These are phyloP conservation scores for Ceratoteleas bidentatus DNA, from an alignment of 1,140 invertebrate species.

Conservation along the genomic window DNA sequence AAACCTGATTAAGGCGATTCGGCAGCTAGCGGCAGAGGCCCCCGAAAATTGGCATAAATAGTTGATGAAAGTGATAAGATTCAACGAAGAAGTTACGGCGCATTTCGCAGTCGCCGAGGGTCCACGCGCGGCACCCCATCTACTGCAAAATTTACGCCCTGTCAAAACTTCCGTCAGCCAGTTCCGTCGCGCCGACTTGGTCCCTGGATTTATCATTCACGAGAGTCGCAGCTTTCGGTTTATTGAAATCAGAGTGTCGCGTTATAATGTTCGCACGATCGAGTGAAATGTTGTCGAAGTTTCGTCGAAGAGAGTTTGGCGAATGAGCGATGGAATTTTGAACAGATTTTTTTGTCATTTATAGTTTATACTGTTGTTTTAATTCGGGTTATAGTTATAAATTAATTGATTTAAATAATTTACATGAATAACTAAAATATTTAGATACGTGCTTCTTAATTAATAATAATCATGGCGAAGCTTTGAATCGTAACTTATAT, in stretches of 20 bases:
- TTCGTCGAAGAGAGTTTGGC: too few relatives aligned
- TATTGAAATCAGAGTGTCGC: neutral
- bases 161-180: conserved; percentile 55
- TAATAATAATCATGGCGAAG: too few relatives aligned
- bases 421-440: too few relatives aligned
- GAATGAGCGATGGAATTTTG: too few relatives aligned
- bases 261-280: conserved; percentile 21
- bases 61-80: conserved; percentile 47
- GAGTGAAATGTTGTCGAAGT: neutral
- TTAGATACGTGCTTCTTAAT: too few relatives aligned
- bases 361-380: too few relatives aligned
- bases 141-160: conserved; percentile 47
- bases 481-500: too few relatives aligned
- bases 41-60: conserved; percentile 43
- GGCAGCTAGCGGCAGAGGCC: conserved; percentile 8
- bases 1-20: conserved; percentile 15
- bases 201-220: conserved; percentile 49
- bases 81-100: conserved; percentile 46
- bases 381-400: too few relatives aligned
- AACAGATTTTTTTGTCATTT: too few relatives aligned
- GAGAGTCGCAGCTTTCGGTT: conserved; percentile 22
- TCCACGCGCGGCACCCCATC: conserved; percentile 30
- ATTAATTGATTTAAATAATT: too few relatives aligned
- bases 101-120: conserved; percentile 39
- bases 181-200: conserved; percentile 31